These are phyloP conservation scores for Chloromyia formosa DNA, from an alignment of 2,888 invertebrate species.

Conservation along the genomic window DNA sequence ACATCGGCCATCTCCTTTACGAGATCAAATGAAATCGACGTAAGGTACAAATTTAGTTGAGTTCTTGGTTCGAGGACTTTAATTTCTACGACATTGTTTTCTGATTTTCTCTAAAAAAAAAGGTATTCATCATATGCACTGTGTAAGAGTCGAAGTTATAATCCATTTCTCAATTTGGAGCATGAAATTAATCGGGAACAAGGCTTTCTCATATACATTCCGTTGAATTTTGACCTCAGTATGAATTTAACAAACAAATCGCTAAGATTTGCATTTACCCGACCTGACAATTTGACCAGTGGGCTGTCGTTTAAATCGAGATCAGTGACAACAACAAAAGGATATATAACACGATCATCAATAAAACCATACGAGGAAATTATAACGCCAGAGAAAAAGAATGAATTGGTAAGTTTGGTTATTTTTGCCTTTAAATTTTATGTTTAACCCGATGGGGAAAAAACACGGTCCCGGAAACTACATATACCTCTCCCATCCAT, in stretches of 20 bases:
- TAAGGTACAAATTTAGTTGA: constrained; percentile 61
- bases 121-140: constrained; percentile 68
- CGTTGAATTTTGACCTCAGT: constrained; percentile 66
- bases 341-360: constrained; percentile 59
- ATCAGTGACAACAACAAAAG: constrained; percentile 61
- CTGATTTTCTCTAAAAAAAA: constrained; percentile 36
- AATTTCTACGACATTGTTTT: background rate
- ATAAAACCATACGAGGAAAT: constrained; percentile 59
- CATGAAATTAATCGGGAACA: constrained; percentile 75
- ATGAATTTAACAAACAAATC: constrained; percentile 57
- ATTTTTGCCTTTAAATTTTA: constrained; percentile 48
- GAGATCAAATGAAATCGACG: constrained; percentile 71
- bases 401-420: constrained; percentile 57
- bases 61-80: no score
- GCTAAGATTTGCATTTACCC: constrained; percentile 59
- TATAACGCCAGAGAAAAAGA: constrained; percentile 59
- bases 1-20: constrained; percentile 67
- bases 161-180: constrained; percentile 72
- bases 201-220: constrained; percentile 73
- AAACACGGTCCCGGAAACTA: no score
- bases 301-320: constrained; percentile 63
- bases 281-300: constrained; percentile 62
- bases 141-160: constrained; percentile 66
- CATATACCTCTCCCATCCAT: no score
- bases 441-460: no score